A percentile compares a stretch with the other conserved stretches of the same genome.
Evolutionary conservation across 2,797 vertebrate species (phyloP).

Genomic region (Tauraco hartlaubi): DNA sequence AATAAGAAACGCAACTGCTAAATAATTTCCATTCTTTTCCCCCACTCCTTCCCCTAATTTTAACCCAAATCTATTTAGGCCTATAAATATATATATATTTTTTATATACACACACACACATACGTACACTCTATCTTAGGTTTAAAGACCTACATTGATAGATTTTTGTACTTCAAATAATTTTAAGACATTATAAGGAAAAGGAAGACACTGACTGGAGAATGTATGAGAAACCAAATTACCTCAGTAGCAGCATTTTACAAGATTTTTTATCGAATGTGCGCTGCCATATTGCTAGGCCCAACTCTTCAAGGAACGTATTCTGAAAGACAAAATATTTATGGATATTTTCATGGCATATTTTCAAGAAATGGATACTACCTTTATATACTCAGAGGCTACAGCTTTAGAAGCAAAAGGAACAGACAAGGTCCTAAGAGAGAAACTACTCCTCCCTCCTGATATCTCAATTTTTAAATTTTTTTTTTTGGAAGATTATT

Average conservation of each 20-base stretch:
- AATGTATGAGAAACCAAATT: background rate
- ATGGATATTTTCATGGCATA: conserved; percentile 26
- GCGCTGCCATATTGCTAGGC: conserved; percentile 70
- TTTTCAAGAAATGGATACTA: background rate
- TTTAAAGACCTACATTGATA: background rate
- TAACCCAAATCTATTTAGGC: background rate
- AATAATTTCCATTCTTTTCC: background rate
- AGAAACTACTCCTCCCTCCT: background rate
- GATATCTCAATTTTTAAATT: background rate
- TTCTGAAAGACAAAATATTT: conserved; percentile 73
- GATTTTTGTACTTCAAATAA: background rate
- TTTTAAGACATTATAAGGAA: background rate
- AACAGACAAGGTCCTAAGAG: background rate
- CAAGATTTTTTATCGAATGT: background rate
- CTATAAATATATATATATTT: background rate
- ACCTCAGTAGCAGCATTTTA: conserved; percentile 50
- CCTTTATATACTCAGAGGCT: background rate
- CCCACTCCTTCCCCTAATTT: background rate
- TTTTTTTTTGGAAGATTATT: background rate
- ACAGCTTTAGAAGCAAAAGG: background rate
- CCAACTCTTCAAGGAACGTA: conserved; percentile 5
- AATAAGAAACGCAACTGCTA: conserved; percentile 20
- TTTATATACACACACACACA: accelerated
- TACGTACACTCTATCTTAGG: accelerated
- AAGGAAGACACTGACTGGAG: background rate